These are phyloP conservation scores for Bathynomus jamesi DNA, from an alignment of 1,140 invertebrate genomes.

Conservation along the genomic window DNA sequence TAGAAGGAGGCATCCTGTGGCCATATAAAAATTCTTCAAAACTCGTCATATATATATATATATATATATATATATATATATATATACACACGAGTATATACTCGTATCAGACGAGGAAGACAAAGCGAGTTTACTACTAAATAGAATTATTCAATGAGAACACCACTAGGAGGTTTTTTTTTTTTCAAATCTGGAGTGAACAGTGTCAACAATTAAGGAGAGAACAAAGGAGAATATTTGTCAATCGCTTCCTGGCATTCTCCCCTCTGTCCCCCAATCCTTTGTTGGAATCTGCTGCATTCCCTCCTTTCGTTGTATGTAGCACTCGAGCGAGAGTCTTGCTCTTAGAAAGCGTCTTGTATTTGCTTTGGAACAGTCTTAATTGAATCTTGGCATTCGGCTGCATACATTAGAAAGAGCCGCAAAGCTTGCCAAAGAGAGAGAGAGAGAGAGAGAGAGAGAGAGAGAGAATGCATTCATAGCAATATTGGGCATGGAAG, in stretches of 20 bases:
- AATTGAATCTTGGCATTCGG: constrained; percentile 34
- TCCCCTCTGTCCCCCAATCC: neutral
- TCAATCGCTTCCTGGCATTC: neutral
- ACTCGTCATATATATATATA: neutral
- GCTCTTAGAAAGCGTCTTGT: constrained; percentile 26
- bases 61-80: constrained; percentile 13
- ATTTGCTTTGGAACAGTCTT: constrained; percentile 27
- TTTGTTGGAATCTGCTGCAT: neutral
- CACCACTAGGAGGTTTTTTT: neutral
- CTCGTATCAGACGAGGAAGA: no score
- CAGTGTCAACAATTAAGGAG: neutral
- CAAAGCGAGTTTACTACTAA: no score
- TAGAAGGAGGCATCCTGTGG: neutral
- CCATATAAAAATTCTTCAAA: neutral
- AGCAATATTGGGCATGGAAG: no score
- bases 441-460: neutral
- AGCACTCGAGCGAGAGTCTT: constrained; percentile 3
- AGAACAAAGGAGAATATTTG: neutral
- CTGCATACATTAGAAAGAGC: constrained; percentile 21
- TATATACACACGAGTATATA: constrained; percentile 5
- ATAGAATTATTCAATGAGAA: neutral
- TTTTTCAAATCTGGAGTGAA: neutral
- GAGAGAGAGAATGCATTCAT: neutral
- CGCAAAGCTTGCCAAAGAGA: neutral
- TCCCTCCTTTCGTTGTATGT: neutral